Conservation (phyloP, 1,140 invertebrate species). For the Hylyphantes graminicola region DNA sequence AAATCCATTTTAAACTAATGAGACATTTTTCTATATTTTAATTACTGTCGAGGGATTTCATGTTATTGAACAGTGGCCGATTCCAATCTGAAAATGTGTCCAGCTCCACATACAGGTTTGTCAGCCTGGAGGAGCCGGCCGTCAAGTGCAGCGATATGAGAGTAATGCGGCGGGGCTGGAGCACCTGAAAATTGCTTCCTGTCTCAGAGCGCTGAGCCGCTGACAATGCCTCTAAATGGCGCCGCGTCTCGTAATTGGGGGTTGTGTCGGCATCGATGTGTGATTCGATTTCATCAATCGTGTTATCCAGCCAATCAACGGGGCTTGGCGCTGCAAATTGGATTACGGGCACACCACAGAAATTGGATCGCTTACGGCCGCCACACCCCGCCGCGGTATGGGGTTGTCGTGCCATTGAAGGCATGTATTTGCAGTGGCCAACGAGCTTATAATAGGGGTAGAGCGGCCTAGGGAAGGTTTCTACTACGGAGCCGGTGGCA, state of each 20-base stretch:
- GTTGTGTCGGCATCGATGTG: constrained; percentile 53
- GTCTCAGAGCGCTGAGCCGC: constrained; percentile 58
- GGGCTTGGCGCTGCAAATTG: constrained; percentile 52
- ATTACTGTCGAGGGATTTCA: too few species aligned
- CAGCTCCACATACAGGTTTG: too few species aligned
- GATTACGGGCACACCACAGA: constrained; percentile 58
- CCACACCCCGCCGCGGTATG: constrained; percentile 39
- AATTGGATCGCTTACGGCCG: constrained; percentile 59
- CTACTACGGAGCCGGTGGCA: too few species aligned
- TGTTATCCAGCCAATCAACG: constrained; percentile 59
- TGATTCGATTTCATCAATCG: constrained; percentile 61
- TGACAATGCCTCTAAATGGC: constrained; percentile 57
- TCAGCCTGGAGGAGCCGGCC: background rate
- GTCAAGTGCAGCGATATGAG: constrained; percentile 58
- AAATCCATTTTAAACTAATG: too few species aligned
- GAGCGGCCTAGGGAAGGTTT: too few species aligned
- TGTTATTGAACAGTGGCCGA: too few species aligned
- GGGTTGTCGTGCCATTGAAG: too few species aligned
- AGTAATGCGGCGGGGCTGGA: constrained; percentile 41
- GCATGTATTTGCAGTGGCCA: too few species aligned
- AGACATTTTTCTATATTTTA: too few species aligned
- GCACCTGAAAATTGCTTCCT: constrained; percentile 58
- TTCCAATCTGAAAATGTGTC: too few species aligned
- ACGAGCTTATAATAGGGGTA: too few species aligned
- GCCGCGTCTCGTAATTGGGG: constrained; percentile 55